phyloP scores from a whole-genome alignment of 1,140 invertebrate genomes.

The Thereuonema tuberculata region DNA sequence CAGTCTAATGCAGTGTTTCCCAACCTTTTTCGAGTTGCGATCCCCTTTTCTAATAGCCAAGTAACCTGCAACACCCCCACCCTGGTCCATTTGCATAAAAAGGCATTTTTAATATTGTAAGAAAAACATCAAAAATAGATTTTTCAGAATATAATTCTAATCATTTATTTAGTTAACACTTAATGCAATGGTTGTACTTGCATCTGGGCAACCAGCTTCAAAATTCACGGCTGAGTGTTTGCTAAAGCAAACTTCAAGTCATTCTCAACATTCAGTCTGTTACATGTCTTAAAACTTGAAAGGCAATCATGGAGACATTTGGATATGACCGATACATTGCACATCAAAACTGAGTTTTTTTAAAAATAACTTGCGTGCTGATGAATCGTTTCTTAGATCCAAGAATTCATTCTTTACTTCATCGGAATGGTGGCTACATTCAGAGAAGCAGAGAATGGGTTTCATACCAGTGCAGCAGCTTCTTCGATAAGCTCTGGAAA shows the following conservation, averaged over 20 bases:
- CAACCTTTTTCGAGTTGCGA: too few relatives aligned
- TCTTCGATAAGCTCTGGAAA: constrained; percentile 12
- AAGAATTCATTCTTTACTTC: constrained; percentile 14
- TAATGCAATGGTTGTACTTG: background rate
- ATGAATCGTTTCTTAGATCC: constrained; percentile 10
- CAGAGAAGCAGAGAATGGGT: constrained; percentile 12
- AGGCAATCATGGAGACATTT: background rate
- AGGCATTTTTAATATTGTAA: too few relatives aligned
- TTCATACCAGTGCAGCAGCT: constrained; percentile 7
- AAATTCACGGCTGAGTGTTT: background rate
- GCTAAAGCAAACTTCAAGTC: background rate
- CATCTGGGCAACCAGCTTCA: background rate
- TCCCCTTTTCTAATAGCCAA: too few relatives aligned
- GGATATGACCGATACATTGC: background rate
- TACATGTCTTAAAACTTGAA: background rate
- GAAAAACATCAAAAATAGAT: too few relatives aligned
- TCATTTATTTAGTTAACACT: background rate
- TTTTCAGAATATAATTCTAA: background rate
- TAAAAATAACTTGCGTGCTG: constrained; percentile 7
- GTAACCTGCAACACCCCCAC: too few relatives aligned
- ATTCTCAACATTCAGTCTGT: background rate
- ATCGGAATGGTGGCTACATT: constrained; percentile 12
- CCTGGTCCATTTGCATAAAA: too few relatives aligned
- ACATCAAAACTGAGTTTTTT: constrained; percentile 1
- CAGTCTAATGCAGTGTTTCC: too few relatives aligned